Base-by-base conservation (phyloP, 2,113 vertebrate genomes). In the Cebidichthys violaceus region DNA sequence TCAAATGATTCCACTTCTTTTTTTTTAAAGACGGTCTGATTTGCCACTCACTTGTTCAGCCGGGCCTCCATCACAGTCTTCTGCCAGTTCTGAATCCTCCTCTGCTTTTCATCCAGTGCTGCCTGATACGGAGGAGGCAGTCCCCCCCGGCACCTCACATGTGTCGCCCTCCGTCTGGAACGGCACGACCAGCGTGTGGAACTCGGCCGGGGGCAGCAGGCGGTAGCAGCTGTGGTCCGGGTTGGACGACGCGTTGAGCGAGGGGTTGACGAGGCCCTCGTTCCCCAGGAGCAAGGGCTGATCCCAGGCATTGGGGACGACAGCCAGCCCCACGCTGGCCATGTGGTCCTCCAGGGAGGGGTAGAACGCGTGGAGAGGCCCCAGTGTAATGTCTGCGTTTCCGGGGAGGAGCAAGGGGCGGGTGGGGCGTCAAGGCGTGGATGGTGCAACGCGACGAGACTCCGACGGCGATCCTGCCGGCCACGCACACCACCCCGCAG, bases 151-250 rank as follows among this genome's bases (percentile, higher is more conserved):
- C 0, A 97, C 96, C 90, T 99, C 98, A 0, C 94, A 96, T 0
- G 97, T 99, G 92, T 99, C 97, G 9, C 98, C 98, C 89, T 98
- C 96, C 96, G 98, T 99, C 92, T 96, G 92, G 88, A 99, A 99
- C 45, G 98, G 98, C 83, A 97, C 94, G 17, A 96, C 96, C 43
- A 99, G 94, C 7, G 94, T 82, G 84, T 96, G 95, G 76, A 99
- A 97, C 73, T 98, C 96, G 0, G 76, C 87, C 0, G 96, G 96
- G 0, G 96, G 94, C 78, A 98, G 90, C 59, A 99, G 95, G 33
- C 87, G 89, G 93, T 96, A 99, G 77, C 95, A 92, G 68, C 1
- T 18, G 1, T 0, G 6, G 20, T 94, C 94, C 0, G 84, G 70
- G 79, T 17, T 82, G 22, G 86, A 73, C 0, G 83, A 10, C 0